Conservation (phyloP, 2,888 invertebrate species). For the Lasius platythorax region DNA sequence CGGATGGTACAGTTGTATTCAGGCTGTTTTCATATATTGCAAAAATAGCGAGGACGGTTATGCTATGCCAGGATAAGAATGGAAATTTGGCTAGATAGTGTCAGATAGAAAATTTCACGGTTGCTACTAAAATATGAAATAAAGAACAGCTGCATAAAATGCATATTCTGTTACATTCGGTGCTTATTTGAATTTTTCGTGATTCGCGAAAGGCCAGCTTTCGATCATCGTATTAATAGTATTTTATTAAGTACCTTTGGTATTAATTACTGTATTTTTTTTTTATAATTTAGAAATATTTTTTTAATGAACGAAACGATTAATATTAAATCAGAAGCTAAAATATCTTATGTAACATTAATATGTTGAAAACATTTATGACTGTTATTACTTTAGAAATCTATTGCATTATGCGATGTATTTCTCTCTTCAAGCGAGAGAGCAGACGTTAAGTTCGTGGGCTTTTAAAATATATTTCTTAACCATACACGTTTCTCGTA, state of each 20-base stretch:
- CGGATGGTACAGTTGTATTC: slow-evolving; percentile 15
- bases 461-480: slow-evolving; percentile 30
- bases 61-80: neutral
- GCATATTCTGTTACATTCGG: neutral
- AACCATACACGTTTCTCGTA: slow-evolving; percentile 26
- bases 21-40: neutral
- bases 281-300: neutral
- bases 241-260: neutral
- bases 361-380: neutral
- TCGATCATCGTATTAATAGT: neutral
- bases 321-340: neutral
- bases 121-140: neutral
- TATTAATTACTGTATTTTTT: slow-evolving; percentile 7
- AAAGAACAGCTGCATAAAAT: neutral
- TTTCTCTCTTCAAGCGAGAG: neutral
- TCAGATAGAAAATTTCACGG: neutral
- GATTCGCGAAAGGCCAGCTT: neutral
- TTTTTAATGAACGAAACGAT: neutral
- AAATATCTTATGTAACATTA: neutral
- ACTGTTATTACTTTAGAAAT: neutral
- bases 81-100: neutral
- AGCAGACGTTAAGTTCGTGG: neutral
- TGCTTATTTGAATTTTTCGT: neutral
- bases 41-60: neutral
- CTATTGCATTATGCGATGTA: neutral